Percentiles rank a stretch among this genome's conserved stretches.
Conservation (phyloP, 2,797 vertebrate genomes). For the Pogonophryne albipinna region DNA sequence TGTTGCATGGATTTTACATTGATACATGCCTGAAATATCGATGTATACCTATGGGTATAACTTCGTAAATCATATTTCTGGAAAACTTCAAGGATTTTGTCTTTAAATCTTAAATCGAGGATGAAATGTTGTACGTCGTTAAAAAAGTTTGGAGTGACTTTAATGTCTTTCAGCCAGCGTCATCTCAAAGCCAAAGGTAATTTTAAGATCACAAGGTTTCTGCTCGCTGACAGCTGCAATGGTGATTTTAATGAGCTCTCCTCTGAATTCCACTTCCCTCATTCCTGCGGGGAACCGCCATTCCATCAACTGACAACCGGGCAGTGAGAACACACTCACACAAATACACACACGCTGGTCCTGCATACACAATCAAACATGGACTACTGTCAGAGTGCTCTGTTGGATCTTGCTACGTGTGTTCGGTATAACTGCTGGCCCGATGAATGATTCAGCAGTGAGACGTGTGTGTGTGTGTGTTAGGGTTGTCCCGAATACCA, state of each 20-base stretch:
- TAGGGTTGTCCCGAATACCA: too few species aligned
- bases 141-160: conserved; percentile 31
- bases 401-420: conserved; percentile 52
- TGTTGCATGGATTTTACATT: background rate
- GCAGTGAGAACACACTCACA: conserved; percentile 7
- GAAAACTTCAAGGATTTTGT: background rate
- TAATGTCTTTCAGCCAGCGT: conserved; percentile 38
- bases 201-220: conserved; percentile 60
- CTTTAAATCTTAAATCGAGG: background rate
- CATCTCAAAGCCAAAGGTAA: conserved; percentile 52
- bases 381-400: conserved; percentile 27
- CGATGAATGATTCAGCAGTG: conserved; percentile 71
- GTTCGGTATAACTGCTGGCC: conserved; percentile 44
- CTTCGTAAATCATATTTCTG: background rate
- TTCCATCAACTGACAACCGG: conserved; percentile 48
- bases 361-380: conserved; percentile 18
- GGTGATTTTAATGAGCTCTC: conserved; percentile 64
- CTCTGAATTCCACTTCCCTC: conserved; percentile 43
- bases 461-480: conserved; percentile 17
- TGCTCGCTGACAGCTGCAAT: conserved; percentile 59
- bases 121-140: background rate
- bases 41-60: background rate
- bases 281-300: conserved; percentile 41
- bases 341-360: conserved; percentile 14
- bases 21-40: background rate